A percentile compares a stretch with the other conserved stretches of the same genome.
Evolutionary conservation across 2,797 vertebrate genomes (phyloP).

Genomic region (Acrocephalus scirpaceus): DNA sequence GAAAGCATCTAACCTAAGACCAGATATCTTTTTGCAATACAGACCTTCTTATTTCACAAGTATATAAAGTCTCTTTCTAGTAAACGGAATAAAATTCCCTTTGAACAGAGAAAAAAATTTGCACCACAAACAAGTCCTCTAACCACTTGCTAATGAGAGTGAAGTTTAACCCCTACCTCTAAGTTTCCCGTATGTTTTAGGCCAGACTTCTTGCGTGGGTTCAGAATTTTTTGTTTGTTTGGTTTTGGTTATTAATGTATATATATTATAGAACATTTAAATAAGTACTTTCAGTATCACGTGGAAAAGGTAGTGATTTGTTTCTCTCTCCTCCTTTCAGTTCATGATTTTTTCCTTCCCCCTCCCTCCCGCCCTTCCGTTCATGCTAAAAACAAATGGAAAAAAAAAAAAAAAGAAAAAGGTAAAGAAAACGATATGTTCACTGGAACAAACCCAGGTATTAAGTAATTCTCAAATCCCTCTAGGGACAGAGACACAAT

Average conservation of each 20-base stretch:
- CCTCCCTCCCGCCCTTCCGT: neutral
- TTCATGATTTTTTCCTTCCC: neutral
- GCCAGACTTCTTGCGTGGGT: neutral
- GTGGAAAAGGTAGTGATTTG: neutral
- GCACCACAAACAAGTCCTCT: neutral
- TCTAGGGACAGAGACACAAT: too few relatives aligned
- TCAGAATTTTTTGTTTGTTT: neutral
- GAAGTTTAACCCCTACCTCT: neutral
- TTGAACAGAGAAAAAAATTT: neutral
- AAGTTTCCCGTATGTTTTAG: neutral
- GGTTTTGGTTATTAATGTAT: rapidly evolving
- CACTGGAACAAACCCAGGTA: neutral
- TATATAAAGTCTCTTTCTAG: neutral
- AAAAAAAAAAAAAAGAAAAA: neutral
- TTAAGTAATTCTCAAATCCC: neutral
- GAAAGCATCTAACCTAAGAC: neutral
- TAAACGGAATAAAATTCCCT: neutral
- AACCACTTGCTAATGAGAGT: neutral
- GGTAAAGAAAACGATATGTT: neutral
- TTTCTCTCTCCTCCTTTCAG: neutral
- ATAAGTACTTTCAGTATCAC: neutral
- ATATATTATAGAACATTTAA: neutral
- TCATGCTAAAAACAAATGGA: neutral
- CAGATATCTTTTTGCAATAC: neutral
- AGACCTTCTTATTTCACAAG: neutral